A percentile compares a stretch with the other conserved stretches of the same genome.
Evolutionary conservation across 2,113 vertebrate genomes (phyloP).

Genomic region (Ahaetulla prasina): DNA sequence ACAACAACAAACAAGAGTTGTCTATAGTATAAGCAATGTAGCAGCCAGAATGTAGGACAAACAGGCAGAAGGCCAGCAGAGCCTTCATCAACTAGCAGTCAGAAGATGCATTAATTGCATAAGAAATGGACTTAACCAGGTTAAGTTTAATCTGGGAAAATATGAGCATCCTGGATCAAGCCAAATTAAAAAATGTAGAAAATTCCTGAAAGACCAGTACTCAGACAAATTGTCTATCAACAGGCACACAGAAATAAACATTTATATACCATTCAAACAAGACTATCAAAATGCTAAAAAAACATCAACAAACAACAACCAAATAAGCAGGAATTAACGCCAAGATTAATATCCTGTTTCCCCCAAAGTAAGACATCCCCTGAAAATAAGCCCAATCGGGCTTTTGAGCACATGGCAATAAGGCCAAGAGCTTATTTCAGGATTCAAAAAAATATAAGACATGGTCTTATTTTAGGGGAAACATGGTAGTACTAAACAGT

Average conservation of each 20-base stretch:
- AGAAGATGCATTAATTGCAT: neutral
- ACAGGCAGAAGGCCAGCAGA: neutral
- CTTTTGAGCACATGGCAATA: no score
- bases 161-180: neutral
- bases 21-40: neutral
- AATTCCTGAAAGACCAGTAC: neutral
- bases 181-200: neutral
- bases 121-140: neutral
- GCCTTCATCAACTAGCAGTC: neutral
- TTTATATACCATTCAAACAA: neutral
- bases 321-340: neutral
- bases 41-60: neutral
- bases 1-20: neutral
- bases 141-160: neutral
- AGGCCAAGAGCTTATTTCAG: no score
- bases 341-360: neutral
- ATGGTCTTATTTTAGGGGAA: no score
- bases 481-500: neutral
- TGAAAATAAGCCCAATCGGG: no score
- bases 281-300: neutral
- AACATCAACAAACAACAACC: neutral
- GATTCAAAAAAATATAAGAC: no score
- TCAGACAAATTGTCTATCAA: neutral
- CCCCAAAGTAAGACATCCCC: no score
- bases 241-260: neutral